These are phyloP conservation scores for Brachylomia viminalis DNA, from an alignment of 2,888 invertebrate genomes.

Conservation along the genomic window DNA sequence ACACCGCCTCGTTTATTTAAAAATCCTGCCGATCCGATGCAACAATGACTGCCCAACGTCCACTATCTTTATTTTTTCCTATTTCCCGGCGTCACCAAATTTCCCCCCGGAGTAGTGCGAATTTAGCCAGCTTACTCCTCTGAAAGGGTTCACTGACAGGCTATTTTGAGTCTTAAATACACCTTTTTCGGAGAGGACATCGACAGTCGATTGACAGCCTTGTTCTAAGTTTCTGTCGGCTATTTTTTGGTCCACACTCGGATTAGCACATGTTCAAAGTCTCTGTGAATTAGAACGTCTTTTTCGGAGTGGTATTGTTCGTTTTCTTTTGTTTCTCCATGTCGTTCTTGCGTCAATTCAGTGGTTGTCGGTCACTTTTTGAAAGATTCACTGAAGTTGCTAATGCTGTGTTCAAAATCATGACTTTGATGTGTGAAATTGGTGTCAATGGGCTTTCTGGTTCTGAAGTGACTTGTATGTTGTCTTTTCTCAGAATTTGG, in stretches of 20 bases:
- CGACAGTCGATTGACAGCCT: conserved; percentile 78
- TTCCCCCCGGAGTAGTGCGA: conserved; percentile 75
- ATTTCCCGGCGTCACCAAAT: conserved; percentile 68
- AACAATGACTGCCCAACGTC: conserved; percentile 54
- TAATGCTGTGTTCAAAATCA: conserved; percentile 58
- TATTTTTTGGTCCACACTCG: conserved; percentile 76
- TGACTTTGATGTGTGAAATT: conserved; percentile 64
- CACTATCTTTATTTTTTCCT: conserved; percentile 62
- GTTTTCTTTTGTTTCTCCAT: conserved; percentile 64
- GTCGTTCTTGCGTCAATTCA: conserved; percentile 47
- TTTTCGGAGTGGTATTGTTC: conserved; percentile 68
- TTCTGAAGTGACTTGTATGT: conserved; percentile 43
- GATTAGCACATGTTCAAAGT: conserved; percentile 80
- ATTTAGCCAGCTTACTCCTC: conserved; percentile 75
- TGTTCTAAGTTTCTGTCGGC: conserved; percentile 74
- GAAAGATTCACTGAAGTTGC: conserved; percentile 33
- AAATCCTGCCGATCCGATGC: conserved; percentile 48
- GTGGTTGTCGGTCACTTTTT: conserved; percentile 50
- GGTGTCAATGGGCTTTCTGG: conserved; percentile 47
- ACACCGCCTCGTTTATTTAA: conserved; percentile 55
- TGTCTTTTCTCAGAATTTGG: conserved; percentile 44
- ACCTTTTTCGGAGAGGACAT: conserved; percentile 70
- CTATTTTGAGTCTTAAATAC: conserved; percentile 81
- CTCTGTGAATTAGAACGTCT: conserved; percentile 72
- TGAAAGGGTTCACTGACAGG: conserved; percentile 71